Evolutionary conservation across 2,113 vertebrate species (phyloP).

Genomic region (Scatophagus argus): DNA sequence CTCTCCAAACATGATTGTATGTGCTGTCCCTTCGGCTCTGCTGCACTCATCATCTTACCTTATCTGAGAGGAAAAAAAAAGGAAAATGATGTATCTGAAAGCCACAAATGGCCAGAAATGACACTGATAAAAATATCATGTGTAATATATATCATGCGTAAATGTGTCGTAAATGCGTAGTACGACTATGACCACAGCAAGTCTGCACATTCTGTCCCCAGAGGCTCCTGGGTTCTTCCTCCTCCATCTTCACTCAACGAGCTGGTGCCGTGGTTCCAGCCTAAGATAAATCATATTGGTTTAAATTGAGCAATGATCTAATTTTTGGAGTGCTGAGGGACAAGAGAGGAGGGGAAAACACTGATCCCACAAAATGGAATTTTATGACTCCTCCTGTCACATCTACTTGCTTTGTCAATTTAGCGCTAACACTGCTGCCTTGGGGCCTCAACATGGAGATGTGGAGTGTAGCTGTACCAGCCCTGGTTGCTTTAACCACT

Average conservation of each 20-base stretch:
- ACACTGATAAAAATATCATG: constrained; percentile 57
- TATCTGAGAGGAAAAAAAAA: neutral
- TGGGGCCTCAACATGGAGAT: constrained; percentile 57
- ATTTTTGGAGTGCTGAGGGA: constrained; percentile 74
- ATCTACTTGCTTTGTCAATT: constrained; percentile 83
- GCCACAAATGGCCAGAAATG: constrained; percentile 40
- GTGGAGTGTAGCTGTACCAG: constrained; percentile 56
- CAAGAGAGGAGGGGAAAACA: constrained; percentile 65
- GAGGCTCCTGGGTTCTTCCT: constrained; percentile 46
- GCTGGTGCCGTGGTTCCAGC: constrained; percentile 49
- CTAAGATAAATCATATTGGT: constrained; percentile 74
- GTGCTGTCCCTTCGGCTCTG: constrained; percentile 16
- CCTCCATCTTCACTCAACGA: constrained; percentile 65
- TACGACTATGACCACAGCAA: constrained; percentile 20
- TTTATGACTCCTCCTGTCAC: constrained; percentile 81
- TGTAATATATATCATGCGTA: too few relatives aligned
- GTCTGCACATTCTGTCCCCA: constrained; percentile 52
- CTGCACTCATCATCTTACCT: constrained; percentile 22
- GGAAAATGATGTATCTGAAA: constrained; percentile 32
- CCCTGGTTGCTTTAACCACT: constrained; percentile 27
- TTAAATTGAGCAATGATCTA: constrained; percentile 75
- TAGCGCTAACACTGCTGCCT: constrained; percentile 69
- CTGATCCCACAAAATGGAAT: constrained; percentile 80
- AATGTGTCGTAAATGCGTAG: too few relatives aligned
- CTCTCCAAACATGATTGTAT: constrained; percentile 28